Evolutionary conservation across 2,888 invertebrate genomes (phyloP), one percentile per base, ranked within the genome.

Genomic region (Pristionchus japonicus): DNA sequence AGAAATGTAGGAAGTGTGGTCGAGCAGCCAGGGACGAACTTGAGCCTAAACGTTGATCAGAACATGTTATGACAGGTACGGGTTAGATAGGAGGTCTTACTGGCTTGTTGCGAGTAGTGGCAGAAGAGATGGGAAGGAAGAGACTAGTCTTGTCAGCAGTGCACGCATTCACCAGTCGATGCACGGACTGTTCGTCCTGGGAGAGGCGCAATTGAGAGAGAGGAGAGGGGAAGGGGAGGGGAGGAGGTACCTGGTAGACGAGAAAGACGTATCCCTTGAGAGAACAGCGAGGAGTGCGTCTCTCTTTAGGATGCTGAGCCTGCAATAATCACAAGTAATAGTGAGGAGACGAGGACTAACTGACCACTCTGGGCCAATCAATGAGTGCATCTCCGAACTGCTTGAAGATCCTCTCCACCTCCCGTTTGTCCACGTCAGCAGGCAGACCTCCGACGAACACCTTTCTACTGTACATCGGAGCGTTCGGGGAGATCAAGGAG

Each of bases 41-140:
- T 89, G 89, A 77, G 83, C 89, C 87, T 87, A 1, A 49, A 82
- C 15, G 40, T n/a, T 11, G 43, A 43, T 43, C 11, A 11, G 6
- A 43, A 43, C 7, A 20, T 17, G 2, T 20, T 15, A 86, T 4
- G 43, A n/a, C 13, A 4, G 67, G n/a, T n/a, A n/a, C n/a, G n/a
- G n/a, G n/a, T n/a, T n/a, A n/a, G n/a, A n/a, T n/a, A n/a, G n/a
- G n/a, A n/a, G n/a, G n/a, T n/a, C 95, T 94, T 93, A 95, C 99
- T n/a, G 98, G 98, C 96, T 99, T 99, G 96, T 99, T 98, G 95
- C 98, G 98, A 95, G 98, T 98, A 89, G 98, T 99, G 74, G 99
- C 98, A 92, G 98, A 98, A 52, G 98, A 98, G 84, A 99, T 98
- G 95, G 98, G 98, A 94, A 99, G 96, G 95, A 98, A 99, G 90